Base-by-base conservation (phyloP, 2,797 vertebrate species). In the Sebastes trivittatus region DNA sequence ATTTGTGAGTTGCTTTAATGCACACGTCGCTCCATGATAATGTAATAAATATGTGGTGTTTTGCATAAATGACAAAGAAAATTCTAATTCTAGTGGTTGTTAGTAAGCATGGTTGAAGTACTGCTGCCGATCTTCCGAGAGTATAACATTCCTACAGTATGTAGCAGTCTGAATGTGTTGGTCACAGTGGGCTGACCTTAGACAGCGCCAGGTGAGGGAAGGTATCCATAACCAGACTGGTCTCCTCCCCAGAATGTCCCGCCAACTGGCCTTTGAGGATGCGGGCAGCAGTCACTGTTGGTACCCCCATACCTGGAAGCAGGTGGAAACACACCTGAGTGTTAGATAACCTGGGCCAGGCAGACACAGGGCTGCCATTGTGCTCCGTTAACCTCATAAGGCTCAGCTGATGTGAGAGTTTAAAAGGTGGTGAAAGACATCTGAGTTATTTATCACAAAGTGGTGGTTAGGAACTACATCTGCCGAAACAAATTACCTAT, bases 191-290 rank as follows among this genome's bases (percentile, higher is more conserved):
- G 2, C 80, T 27, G 70, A 97, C 96, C 95, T 97, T 97, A 20
- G 96, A 97, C 18, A 96, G 88, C 3, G 96, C 96, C 56, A 96
- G 61, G 80, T 96, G 13, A 30, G 95, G 94, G 71, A 96, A 97
- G 4, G 89, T 95, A 75, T 97, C 96, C 96, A 97, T 97, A 69
- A 93, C 83, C 69, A 97, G 86, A 54, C 88, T 90, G 8, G 76
- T 92, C 72, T 96, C 96, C 87, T 97, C 96, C 36, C 96, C 96
- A 3, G 81, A 86, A 20, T 80, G n/a, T 11, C 83, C 86, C 1
- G 75, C 78, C 69, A 95, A 5, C 83, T 97, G 96, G 5, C 96
- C 96, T 90, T 96, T 97, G 46, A 96, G 91, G 80, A 96, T 96
- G 58, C 95, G 92, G 1, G 96, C 78, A n/a, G 96, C 96, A 1